phyloP scores from a whole-genome alignment of 2,113 vertebrate species.

The Toxotes jaculatrix region DNA sequence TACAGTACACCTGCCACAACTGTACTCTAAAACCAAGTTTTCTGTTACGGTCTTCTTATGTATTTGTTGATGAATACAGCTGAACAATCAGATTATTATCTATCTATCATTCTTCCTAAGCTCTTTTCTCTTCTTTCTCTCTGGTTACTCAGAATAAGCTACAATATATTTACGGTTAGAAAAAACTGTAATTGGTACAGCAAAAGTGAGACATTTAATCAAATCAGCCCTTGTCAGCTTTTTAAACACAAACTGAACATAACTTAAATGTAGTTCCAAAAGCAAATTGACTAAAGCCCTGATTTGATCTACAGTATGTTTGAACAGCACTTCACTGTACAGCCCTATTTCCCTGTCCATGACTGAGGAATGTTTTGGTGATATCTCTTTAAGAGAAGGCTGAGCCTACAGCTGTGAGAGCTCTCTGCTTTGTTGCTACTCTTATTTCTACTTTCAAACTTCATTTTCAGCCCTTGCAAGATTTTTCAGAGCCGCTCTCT shows the following conservation, averaged over 20 bases:
- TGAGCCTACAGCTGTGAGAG: constrained; percentile 53
- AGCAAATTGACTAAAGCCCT: not conserved
- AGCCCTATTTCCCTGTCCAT: constrained; percentile 4
- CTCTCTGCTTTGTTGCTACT: constrained; percentile 59
- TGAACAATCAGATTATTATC: not conserved
- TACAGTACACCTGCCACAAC: not conserved
- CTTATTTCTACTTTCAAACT: constrained; percentile 71
- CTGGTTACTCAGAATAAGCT: not conserved
- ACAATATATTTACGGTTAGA: not conserved
- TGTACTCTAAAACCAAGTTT: not conserved
- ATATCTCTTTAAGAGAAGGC: constrained; percentile 74
- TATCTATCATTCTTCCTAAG: not conserved
- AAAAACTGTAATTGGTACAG: not conserved
- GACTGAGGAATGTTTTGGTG: constrained; percentile 53
- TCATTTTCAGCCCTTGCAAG: constrained; percentile 66
- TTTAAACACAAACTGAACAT: not conserved
- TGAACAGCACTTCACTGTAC: not conserved
- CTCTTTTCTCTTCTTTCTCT: not conserved
- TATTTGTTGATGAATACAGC: not conserved
- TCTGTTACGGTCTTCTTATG: not conserved
- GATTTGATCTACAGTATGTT: not conserved
- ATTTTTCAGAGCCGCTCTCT: constrained; percentile 60
- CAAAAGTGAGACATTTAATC: not conserved
- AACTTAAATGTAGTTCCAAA: not conserved
- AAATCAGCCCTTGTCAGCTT: not conserved